Evolutionary conservation across 1,140 invertebrate genomes (phyloP).

Genomic region (Dryas iulia): DNA sequence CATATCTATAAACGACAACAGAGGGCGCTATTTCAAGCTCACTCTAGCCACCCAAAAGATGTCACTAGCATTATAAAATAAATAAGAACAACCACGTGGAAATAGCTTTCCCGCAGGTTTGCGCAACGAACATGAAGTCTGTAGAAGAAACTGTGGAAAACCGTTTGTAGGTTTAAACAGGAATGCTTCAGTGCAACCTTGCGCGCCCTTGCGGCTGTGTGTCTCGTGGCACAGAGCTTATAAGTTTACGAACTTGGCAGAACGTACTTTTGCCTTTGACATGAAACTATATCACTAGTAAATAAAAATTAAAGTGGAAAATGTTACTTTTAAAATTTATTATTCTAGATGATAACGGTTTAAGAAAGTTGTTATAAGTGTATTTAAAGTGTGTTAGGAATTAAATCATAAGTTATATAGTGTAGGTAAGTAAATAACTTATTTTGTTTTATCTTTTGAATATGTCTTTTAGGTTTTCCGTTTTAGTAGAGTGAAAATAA

Average conservation of each 20-base stretch:
- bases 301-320: background rate
- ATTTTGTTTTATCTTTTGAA: too few species aligned
- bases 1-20: background rate
- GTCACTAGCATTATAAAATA: conserved; percentile 37
- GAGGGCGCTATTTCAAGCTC: conserved; percentile 19
- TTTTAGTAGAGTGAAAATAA: too few species aligned
- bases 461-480: too few species aligned
- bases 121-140: conserved; percentile 54
- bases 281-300: conserved; percentile 2
- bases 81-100: conserved; percentile 55
- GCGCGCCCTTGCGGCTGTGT: conserved; percentile 38
- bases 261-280: background rate
- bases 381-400: background rate
- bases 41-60: conserved; percentile 37
- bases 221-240: conserved; percentile 17
- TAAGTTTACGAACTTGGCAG: conserved; percentile 32
- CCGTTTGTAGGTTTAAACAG: conserved; percentile 43
- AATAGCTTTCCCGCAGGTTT: conserved; percentile 65
- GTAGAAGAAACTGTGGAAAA: conserved; percentile 57
- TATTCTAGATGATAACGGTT: background rate
- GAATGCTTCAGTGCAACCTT: conserved; percentile 57
- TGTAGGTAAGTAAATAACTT: background rate
- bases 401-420: background rate
- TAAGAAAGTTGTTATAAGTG: background rate
- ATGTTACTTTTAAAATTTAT: background rate